Percentiles rank a stretch among this genome's conserved stretches.
phyloP scores from a whole-genome alignment of 2,113 vertebrate species.

The Morone saxatilis region DNA sequence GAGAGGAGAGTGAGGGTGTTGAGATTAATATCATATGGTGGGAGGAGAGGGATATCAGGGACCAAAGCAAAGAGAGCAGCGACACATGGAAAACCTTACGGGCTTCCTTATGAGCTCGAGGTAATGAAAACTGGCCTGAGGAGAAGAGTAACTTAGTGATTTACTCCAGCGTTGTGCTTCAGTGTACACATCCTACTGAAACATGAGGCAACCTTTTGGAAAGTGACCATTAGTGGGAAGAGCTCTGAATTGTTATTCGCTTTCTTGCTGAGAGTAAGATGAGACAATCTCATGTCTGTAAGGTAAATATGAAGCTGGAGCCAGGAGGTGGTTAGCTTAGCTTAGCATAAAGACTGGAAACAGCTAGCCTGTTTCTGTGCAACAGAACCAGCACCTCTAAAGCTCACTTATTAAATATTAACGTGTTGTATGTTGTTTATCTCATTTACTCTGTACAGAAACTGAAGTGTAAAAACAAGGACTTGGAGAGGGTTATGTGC shows the following conservation, averaged over 20 bases:
- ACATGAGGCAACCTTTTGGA: neutral
- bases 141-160: neutral
- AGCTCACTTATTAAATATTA: no score
- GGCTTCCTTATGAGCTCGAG: conserved; percentile 1
- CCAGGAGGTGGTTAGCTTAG: neutral
- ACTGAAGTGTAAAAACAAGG: no score
- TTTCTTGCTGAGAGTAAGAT: neutral
- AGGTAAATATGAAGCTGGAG: neutral
- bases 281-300: neutral
- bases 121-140: neutral
- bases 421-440: no score
- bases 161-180: neutral
- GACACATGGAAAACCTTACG: neutral
- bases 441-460: no score
- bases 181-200: neutral
- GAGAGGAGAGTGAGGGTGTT: conserved; percentile 38
- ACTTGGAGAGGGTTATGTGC: no score
- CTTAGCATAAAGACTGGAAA: neutral
- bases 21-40: conserved; percentile 44
- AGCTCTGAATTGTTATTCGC: neutral
- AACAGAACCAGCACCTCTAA: neutral
- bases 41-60: conserved; percentile 24
- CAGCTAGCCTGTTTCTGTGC: neutral
- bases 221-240: neutral
- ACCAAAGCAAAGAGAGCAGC: conserved; percentile 30